phyloP scores from a whole-genome alignment of 2,113 vertebrate species.

The Menura novaehollandiae region DNA sequence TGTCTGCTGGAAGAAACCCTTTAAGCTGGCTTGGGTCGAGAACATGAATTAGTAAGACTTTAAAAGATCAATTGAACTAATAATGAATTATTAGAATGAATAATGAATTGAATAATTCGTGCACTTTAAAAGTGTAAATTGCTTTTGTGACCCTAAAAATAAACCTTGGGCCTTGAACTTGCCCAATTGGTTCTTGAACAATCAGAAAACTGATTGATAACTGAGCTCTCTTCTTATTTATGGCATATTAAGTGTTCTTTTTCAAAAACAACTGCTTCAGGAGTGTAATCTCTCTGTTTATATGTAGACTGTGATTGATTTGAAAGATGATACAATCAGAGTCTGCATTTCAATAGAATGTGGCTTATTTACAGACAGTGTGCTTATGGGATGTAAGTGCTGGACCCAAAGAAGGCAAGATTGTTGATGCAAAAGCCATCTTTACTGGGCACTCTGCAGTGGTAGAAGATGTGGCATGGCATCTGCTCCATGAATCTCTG shows the following conservation, averaged over 20 bases:
- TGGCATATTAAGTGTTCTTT: not conserved
- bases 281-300: not conserved
- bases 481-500: slow-evolving; percentile 89
- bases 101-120: too few species aligned
- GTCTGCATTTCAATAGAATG: not conserved
- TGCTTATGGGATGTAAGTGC: slow-evolving; percentile 92
- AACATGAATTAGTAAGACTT: not conserved
- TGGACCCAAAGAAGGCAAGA: slow-evolving; percentile 87
- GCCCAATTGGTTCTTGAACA: too few species aligned
- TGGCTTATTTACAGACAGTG: slow-evolving; percentile 79
- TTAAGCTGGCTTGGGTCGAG: not conserved
- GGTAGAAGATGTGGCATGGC: slow-evolving; percentile 95
- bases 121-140: not conserved
- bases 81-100: too few species aligned
- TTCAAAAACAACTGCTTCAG: not conserved
- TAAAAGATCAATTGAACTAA: not conserved
- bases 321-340: not conserved
- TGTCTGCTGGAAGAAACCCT: not conserved
- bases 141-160: not conserved
- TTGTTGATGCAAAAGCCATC: slow-evolving; percentile 90
- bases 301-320: not conserved
- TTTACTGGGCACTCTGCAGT: slow-evolving; percentile 94
- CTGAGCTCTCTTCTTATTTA: not conserved
- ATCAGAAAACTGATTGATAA: not conserved
- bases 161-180: not conserved